phyloP scores from a whole-genome alignment of 2,113 vertebrate species.

The Dipodomys stephensi region DNA sequence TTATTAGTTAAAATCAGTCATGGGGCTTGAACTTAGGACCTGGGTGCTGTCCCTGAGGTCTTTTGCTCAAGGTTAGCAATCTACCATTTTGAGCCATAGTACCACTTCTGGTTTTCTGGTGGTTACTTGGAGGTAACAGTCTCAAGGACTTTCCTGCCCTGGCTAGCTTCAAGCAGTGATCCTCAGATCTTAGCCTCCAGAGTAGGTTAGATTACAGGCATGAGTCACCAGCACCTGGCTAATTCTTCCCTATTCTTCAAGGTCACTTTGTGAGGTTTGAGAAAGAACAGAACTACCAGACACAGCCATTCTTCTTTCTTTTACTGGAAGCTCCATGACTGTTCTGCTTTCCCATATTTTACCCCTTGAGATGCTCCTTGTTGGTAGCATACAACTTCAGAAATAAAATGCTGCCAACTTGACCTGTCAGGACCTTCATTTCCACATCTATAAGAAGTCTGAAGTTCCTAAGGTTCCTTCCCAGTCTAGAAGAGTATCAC shows the following conservation, averaged over 20 bases:
- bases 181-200: too few species aligned
- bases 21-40: too few species aligned
- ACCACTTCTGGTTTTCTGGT: too few species aligned
- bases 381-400: background rate
- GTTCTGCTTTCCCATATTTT: background rate
- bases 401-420: background rate
- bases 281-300: background rate
- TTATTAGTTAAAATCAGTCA: background rate
- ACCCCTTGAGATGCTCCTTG: background rate
- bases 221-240: too few species aligned
- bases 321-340: background rate
- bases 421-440: background rate
- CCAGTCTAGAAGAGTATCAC: background rate
- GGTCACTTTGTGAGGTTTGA: background rate
- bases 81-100: too few species aligned
- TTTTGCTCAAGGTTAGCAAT: too few species aligned
- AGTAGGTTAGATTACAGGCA: too few species aligned
- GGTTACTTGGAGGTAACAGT: too few species aligned
- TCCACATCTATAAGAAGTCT: background rate
- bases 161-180: too few species aligned
- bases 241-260: background rate
- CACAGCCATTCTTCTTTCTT: background rate
- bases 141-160: too few species aligned
- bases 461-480: too few species aligned
- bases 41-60: too few species aligned